phyloP scores from a whole-genome alignment of 2,113 vertebrate genomes.

The Furnarius figulus region DNA sequence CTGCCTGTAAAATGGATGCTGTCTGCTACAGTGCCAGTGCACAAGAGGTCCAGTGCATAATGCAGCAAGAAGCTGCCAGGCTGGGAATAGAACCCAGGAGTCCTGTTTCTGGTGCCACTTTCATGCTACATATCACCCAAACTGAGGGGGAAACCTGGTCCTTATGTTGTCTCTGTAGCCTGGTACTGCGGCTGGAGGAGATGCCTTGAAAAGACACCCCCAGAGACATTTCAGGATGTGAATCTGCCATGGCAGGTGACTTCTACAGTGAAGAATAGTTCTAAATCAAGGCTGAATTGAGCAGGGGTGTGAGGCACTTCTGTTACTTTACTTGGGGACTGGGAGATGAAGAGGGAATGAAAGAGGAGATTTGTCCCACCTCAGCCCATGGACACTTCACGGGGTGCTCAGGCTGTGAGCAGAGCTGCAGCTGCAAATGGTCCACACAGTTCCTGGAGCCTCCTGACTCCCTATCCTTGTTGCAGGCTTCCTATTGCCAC shows the following conservation, averaged over 20 bases:
- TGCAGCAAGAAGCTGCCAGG: not conserved
- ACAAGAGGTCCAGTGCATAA: not conserved
- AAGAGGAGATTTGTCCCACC: not conserved
- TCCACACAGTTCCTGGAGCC: not conserved
- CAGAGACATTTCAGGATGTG: rapidly evolving
- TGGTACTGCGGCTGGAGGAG: not conserved
- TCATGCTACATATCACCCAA: not conserved
- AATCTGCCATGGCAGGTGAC: not conserved
- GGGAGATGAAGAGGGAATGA: not conserved
- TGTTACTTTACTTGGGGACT: not conserved
- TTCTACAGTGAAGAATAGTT: not conserved
- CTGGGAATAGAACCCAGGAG: not conserved
- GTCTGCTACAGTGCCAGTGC: rapidly evolving
- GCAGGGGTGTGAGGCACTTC: not conserved
- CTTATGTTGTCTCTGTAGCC: not conserved
- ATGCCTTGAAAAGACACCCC: not conserved
- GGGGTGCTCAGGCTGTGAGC: not conserved
- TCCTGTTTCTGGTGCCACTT: not conserved
- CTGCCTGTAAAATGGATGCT: not conserved
- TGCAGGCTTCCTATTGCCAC: rapidly evolving
- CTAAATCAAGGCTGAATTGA: not conserved
- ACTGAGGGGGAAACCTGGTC: not conserved
- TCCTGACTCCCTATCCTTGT: not conserved
- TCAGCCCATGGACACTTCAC: not conserved
- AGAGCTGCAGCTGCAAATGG: rapidly evolving